These are phyloP conservation scores for Pyrrhia umbra DNA, from an alignment of 2,888 invertebrate species.

Conservation along the genomic window DNA sequence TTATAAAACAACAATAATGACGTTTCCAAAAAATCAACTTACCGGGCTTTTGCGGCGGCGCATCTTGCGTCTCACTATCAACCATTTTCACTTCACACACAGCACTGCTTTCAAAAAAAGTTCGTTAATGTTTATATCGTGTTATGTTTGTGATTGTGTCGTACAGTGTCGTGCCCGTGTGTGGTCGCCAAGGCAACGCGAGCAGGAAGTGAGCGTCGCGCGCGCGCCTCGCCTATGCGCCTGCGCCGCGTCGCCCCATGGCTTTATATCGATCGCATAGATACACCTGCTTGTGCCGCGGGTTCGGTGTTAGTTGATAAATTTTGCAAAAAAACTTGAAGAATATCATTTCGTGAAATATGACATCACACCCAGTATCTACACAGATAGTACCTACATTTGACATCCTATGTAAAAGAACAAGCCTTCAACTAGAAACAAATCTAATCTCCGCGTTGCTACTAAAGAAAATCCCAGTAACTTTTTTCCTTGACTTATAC, in stretches of 20 bases:
- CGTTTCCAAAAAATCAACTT: too few relatives aligned
- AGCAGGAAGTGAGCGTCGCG: slow-evolving; percentile 61
- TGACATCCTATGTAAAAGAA: too few relatives aligned
- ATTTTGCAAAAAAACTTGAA: slow-evolving; percentile 5
- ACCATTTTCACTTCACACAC: slow-evolving; percentile 67
- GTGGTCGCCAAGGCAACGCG: slow-evolving; percentile 55
- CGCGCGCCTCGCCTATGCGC: slow-evolving; percentile 59
- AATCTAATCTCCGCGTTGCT: too few relatives aligned
- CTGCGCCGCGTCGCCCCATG: slow-evolving; percentile 20
- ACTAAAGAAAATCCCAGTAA: too few relatives aligned
- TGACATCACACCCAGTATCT: too few relatives aligned
- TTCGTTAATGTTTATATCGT: slow-evolving; percentile 28
- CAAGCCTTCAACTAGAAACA: too few relatives aligned
- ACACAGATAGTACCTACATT: too few relatives aligned
- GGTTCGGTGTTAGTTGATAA: slow-evolving; percentile 18
- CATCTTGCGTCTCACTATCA: slow-evolving; percentile 62
- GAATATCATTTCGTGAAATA: too few relatives aligned
- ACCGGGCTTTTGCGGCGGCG: slow-evolving; percentile 67
- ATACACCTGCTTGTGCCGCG: slow-evolving; percentile 15
- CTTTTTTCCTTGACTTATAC: too few relatives aligned
- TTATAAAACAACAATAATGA: too few relatives aligned
- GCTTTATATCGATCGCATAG: slow-evolving; percentile 54
- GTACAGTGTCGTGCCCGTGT: slow-evolving; percentile 22
- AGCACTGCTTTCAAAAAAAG: slow-evolving; percentile 38
- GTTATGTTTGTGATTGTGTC: slow-evolving; percentile 1